Percentiles rank a stretch among this genome's conserved stretches.
Conservation (phyloP, 2,888 invertebrate genomes). For the Hemaris fuciformis region DNA sequence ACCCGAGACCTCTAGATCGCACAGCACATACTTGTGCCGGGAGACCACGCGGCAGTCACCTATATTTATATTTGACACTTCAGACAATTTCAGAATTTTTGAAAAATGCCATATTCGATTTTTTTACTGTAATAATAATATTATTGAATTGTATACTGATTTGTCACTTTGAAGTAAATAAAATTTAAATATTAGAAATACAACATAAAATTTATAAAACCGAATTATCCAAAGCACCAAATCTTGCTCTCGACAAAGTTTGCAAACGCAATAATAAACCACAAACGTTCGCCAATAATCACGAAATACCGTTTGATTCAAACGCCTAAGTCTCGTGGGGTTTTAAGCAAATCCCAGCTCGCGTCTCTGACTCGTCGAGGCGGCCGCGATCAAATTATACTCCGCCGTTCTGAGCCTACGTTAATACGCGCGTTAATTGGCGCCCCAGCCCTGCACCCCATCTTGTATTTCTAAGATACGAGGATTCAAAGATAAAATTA, state of each 20-base stretch:
- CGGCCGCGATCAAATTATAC: slow-evolving; percentile 38
- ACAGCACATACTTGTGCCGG: too few relatives aligned
- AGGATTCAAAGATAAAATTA: slow-evolving; percentile 13
- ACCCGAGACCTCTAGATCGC: too few relatives aligned
- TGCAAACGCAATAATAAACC: not conserved
- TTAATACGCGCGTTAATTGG: slow-evolving; percentile 47
- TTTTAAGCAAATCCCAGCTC: slow-evolving; percentile 34
- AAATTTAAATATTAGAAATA: not conserved
- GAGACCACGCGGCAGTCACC: too few relatives aligned
- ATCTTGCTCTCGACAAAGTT: not conserved
- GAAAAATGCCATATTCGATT: too few relatives aligned
- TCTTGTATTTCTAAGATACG: slow-evolving; percentile 17
- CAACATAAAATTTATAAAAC: not conserved
- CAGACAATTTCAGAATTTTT: too few relatives aligned
- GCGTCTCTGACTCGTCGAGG: slow-evolving; percentile 17
- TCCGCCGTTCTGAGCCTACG: slow-evolving; percentile 25
- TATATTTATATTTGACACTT: too few relatives aligned
- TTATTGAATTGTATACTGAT: too few relatives aligned
- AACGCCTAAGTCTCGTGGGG: slow-evolving; percentile 28
- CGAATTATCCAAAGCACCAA: too few relatives aligned
- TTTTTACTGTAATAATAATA: too few relatives aligned
- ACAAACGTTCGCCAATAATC: slow-evolving; percentile 24
- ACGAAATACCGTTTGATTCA: slow-evolving; percentile 29
- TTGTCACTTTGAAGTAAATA: too few relatives aligned
- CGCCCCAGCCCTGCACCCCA: slow-evolving; percentile 22